A percentile compares a stretch with the other conserved stretches of the same genome.
phyloP scores from a whole-genome alignment of 2,888 invertebrate genomes.

The Polydrusus cervinus region DNA sequence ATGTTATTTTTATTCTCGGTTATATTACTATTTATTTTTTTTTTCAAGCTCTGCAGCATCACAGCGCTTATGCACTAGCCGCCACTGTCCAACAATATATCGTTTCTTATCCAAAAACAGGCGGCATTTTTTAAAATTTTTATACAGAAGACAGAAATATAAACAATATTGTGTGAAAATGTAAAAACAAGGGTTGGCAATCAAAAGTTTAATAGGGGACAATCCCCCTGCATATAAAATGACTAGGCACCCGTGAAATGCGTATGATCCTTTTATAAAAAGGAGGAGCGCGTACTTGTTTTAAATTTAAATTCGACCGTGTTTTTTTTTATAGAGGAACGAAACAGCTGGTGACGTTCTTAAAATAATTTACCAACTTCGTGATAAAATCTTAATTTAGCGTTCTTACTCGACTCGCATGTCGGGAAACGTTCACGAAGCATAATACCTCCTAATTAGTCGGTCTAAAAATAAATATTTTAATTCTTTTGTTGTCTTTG shows the following conservation, averaged over 20 bases:
- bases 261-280: neutral
- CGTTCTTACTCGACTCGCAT: slow-evolving; percentile 22
- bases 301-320: slow-evolving; percentile 7
- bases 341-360: slow-evolving; percentile 37
- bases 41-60: too few species aligned
- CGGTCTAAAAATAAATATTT: slow-evolving; percentile 36
- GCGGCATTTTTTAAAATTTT: too few species aligned
- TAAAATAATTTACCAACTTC: slow-evolving; percentile 39
- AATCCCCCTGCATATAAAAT: slow-evolving; percentile 5
- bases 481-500: slow-evolving; percentile 26
- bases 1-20: too few species aligned
- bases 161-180: too few species aligned
- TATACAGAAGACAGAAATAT: too few species aligned
- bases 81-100: too few species aligned
- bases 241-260: neutral
- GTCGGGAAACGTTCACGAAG: slow-evolving; percentile 27
- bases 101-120: too few species aligned
- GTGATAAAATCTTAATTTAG: slow-evolving; percentile 43
- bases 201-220: slow-evolving; percentile 6
- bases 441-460: slow-evolving; percentile 42
- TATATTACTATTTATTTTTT: too few species aligned
- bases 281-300: neutral
- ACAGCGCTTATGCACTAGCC: too few species aligned
- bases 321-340: slow-evolving; percentile 21
- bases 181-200: neutral